phyloP scores from a whole-genome alignment of 2,113 vertebrate genomes.

The Lophotis ruficrista region DNA sequence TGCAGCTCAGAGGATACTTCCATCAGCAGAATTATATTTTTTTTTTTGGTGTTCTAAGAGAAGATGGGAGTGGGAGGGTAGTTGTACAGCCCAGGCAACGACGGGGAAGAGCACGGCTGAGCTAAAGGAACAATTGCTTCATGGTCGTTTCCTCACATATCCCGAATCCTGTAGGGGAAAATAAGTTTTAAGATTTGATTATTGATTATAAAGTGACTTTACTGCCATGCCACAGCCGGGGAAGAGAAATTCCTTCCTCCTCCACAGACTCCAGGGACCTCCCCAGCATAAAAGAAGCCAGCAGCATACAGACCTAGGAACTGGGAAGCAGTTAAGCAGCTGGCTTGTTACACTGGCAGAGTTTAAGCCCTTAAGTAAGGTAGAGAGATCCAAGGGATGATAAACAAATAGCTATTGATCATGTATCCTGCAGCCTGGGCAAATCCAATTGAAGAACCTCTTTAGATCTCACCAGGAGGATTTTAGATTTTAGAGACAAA shows the following conservation, averaged over 20 bases:
- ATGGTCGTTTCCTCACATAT: accelerated
- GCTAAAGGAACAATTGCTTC: not conserved
- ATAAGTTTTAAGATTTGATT: not conserved
- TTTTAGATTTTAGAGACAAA: not conserved
- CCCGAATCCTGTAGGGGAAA: not conserved
- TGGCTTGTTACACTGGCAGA: not conserved
- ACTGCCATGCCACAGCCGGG: not conserved
- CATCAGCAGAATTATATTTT: not conserved
- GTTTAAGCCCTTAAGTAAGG: not conserved
- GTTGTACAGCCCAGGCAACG: not conserved
- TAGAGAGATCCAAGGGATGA: not conserved
- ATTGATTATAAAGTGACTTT: not conserved
- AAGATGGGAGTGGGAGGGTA: not conserved
- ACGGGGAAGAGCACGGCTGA: not conserved
- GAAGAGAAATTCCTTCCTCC: not conserved
- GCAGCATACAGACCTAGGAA: not conserved
- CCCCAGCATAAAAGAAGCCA: not conserved
- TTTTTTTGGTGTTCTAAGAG: not conserved
- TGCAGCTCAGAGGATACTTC: not conserved
- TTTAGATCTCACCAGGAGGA: not conserved
- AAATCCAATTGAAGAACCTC: conserved; percentile 10
- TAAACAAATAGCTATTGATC: conserved; percentile 4
- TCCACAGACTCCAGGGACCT: not conserved
- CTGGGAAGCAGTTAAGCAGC: not conserved
- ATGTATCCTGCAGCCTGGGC: not conserved